These are phyloP conservation scores for Spea bombifrons DNA, from an alignment of 2,113 vertebrate species.

Conservation along the genomic window DNA sequence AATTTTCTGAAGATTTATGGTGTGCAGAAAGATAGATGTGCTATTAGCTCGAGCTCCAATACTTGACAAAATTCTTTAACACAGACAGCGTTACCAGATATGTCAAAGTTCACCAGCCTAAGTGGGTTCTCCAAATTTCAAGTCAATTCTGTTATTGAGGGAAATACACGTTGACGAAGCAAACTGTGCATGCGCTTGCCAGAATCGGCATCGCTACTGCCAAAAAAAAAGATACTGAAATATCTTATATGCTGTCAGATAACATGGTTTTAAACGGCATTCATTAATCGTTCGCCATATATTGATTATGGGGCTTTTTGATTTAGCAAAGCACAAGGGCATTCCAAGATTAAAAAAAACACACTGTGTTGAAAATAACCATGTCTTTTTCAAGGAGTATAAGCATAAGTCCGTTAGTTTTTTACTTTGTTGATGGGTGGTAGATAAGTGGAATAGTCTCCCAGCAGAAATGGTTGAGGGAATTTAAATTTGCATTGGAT, in stretches of 20 bases:
- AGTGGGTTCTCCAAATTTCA: conserved; percentile 79
- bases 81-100: conserved; percentile 74
- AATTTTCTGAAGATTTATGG: conserved; percentile 86
- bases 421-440: no score
- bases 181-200: conserved; percentile 68
- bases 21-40: conserved; percentile 82
- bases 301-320: background rate
- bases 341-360: no score
- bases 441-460: no score
- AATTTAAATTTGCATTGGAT: no score
- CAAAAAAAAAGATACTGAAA: conserved; percentile 64
- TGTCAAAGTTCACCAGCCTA: conserved; percentile 79
- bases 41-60: conserved; percentile 77
- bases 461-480: no score
- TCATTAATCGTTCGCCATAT: background rate
- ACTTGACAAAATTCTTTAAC: conserved; percentile 78
- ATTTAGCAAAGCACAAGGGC: background rate
- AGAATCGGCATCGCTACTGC: conserved; percentile 66
- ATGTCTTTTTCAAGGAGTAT: no score
- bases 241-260: conserved; percentile 80
- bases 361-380: no score
- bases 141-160: conserved; percentile 70
- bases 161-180: conserved; percentile 71
- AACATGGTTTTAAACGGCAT: conserved; percentile 62
- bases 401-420: no score